phyloP scores from a whole-genome alignment of 2,888 invertebrate genomes.

The Pristionchus fissidentatus region DNA sequence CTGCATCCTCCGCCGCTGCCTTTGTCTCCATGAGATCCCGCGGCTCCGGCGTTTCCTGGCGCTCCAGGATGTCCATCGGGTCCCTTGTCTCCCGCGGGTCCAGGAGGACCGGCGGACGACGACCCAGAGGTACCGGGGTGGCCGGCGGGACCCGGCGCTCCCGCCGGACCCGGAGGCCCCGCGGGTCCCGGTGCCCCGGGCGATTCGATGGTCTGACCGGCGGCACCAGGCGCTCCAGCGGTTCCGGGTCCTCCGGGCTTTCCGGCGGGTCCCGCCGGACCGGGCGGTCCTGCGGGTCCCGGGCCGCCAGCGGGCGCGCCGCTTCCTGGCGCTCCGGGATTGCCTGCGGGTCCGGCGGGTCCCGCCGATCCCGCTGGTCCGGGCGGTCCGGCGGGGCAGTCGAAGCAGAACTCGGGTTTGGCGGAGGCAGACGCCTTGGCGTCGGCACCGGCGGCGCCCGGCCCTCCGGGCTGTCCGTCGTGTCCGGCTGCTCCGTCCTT shows the following conservation, averaged over 20 bases:
- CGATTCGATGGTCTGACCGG: constrained; percentile 9
- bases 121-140: constrained; percentile 19
- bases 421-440: constrained; percentile 30
- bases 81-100: constrained; percentile 44
- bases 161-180: constrained; percentile 38
- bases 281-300: constrained; percentile 32
- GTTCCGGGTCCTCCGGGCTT: constrained; percentile 32
- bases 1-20: constrained; percentile 34
- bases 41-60: constrained; percentile 1
- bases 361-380: constrained; percentile 43
- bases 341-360: constrained; percentile 43
- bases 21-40: constrained; percentile 10
- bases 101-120: constrained; percentile 28
- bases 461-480: constrained; percentile 33
- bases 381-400: constrained; percentile 35
- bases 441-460: constrained; percentile 10
- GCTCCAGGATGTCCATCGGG: constrained; percentile 40
- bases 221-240: constrained; percentile 32
- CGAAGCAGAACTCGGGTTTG: constrained; percentile 43
- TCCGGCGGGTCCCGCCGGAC: constrained; percentile 44
- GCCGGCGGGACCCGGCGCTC: constrained; percentile 40
- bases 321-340: constrained; percentile 37
- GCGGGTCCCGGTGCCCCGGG: constrained; percentile 44
- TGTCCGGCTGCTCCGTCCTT: constrained; percentile 38
- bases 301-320: background rate